Evolutionary conservation across 2,888 invertebrate genomes (phyloP), one percentile per base, ranked within the genome.

Genomic region (Platycnemis pennipes): DNA sequence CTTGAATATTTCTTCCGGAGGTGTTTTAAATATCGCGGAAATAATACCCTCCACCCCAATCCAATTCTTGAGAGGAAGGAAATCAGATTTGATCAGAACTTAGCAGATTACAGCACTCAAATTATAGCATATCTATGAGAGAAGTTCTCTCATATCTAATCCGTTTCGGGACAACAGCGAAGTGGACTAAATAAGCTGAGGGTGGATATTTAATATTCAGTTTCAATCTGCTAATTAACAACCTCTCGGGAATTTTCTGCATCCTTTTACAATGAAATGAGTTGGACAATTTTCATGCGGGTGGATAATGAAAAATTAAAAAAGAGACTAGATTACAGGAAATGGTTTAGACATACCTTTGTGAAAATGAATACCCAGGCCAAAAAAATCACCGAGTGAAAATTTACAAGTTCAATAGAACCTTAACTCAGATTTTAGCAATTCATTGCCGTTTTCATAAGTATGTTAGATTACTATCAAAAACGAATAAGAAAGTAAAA

Each of bases 251-350:
- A 19, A 49, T 49, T 49, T 49, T 49, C n/a, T n/a, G n/a, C n/a
- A n/a, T n/a, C n/a, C n/a, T n/a, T n/a, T n/a, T 53, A 91, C 63
- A 56, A 63, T 42, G 56, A 56, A 91, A 91, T 91, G 91, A 42
- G 63, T 44, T 63, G 91, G 42, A 44, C 42, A 63, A 44, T 22
- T 42, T n/a, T n/a, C n/a, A n/a, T n/a, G n/a, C n/a, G n/a, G n/a
- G n/a, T n/a, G n/a, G n/a, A n/a, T n/a, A n/a, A n/a, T n/a, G n/a
- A n/a, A n/a, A n/a, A n/a, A n/a, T n/a, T n/a, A n/a, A n/a, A n/a
- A n/a, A n/a, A n/a, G n/a, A n/a, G n/a, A n/a, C n/a, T n/a, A n/a
- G n/a, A n/a, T n/a, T n/a, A n/a, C n/a, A n/a, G n/a, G n/a, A n/a
- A n/a, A n/a, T n/a, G n/a, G n/a, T n/a, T n/a, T n/a, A n/a, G n/a